phyloP scores from a whole-genome alignment of 1,140 invertebrate genomes.

The Drosophila mayri region DNA sequence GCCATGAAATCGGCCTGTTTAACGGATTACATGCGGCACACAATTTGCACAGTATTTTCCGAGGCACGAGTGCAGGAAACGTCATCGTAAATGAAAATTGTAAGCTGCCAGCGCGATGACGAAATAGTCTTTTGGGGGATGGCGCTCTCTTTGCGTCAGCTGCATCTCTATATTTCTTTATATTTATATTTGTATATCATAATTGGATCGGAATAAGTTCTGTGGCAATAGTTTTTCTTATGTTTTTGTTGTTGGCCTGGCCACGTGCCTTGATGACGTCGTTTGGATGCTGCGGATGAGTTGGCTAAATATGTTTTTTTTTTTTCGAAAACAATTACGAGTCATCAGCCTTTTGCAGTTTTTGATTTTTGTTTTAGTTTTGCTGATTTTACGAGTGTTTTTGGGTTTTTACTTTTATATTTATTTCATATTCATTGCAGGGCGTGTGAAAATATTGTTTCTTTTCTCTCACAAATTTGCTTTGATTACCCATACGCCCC shows the following conservation, averaged over 20 bases:
- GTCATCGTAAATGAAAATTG: constrained; percentile 39
- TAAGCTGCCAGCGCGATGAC: constrained; percentile 12
- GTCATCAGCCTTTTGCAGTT: constrained; percentile 52
- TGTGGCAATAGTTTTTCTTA: constrained; percentile 13
- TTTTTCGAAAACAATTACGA: constrained; percentile 62
- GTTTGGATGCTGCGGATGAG: constrained; percentile 42
- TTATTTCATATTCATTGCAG: constrained; percentile 19
- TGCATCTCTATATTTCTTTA: constrained; percentile 19
- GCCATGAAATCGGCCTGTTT: constrained; percentile 68
- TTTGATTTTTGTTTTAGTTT: neutral
- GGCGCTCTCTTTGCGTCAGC: constrained; percentile 63
- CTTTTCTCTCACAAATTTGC: constrained; percentile 27
- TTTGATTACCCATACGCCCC: constrained; percentile 56
- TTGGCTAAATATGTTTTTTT: constrained; percentile 42
- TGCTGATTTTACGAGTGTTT: constrained; percentile 6
- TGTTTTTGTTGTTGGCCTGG: constrained; percentile 8
- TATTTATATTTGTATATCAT: constrained; percentile 13
- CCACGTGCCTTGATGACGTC: constrained; percentile 72
- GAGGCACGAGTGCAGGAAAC: constrained; percentile 45
- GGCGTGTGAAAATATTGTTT: constrained; percentile 69
- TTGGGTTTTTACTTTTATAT: constrained; percentile 9
- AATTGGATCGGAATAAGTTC: constrained; percentile 31
- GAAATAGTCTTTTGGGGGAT: constrained; percentile 17
- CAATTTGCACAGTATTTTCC: constrained; percentile 33
- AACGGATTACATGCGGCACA: constrained; percentile 50